phyloP scores from a whole-genome alignment of 2,113 vertebrate genomes.

The Chionis minor region DNA sequence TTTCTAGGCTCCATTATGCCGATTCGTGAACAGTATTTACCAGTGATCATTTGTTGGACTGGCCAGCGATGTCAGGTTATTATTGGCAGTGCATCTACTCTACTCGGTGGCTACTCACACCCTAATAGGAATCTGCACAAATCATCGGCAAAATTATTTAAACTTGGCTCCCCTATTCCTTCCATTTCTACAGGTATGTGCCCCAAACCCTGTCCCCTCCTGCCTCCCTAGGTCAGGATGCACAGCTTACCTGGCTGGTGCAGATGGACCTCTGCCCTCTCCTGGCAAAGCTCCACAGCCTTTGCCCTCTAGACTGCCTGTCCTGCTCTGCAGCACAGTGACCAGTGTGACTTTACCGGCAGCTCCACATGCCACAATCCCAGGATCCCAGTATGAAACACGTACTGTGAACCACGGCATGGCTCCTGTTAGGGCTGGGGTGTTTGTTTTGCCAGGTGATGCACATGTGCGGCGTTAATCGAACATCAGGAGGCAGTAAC shows the following conservation, averaged over 20 bases:
- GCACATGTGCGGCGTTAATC: background rate
- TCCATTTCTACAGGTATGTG: background rate
- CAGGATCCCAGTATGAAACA: background rate
- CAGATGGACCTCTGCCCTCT: background rate
- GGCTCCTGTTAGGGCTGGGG: background rate
- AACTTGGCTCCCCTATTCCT: background rate
- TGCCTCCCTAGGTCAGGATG: background rate
- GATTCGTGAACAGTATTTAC: background rate
- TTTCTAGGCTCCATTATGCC: background rate
- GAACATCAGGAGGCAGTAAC: background rate
- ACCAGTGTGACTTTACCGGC: background rate
- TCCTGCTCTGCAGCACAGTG: background rate
- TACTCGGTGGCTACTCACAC: background rate
- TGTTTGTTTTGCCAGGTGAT: conserved; percentile 13
- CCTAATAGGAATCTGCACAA: background rate
- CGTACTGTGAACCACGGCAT: background rate
- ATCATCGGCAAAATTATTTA: background rate
- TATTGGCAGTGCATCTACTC: background rate
- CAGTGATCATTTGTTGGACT: background rate
- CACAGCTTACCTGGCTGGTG: background rate
- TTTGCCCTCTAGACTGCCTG: background rate
- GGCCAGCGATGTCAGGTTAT: background rate
- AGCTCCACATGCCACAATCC: background rate
- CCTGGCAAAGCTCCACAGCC: background rate
- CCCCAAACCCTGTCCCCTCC: background rate